Conservation (phyloP, 2,888 invertebrate species). For the Ommatoiulus sabulosus region DNA sequence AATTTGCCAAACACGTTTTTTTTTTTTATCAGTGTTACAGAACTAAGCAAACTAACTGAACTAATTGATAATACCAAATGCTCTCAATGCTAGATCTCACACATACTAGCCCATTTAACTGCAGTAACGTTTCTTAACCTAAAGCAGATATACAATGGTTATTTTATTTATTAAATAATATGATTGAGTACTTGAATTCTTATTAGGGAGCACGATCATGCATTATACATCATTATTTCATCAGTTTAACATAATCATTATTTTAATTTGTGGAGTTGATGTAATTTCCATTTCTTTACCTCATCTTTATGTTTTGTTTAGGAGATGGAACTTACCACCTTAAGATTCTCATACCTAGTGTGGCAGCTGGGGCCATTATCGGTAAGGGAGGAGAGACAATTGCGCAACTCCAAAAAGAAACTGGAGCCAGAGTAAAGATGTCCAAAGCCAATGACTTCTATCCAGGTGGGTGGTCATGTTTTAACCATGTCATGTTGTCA, state of each 20-base stretch:
- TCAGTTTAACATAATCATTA: background rate
- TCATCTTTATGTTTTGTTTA: slow-evolving; percentile 45
- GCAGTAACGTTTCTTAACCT: too few species aligned
- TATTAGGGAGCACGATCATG: background rate
- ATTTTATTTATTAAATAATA: background rate
- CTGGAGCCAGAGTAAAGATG: slow-evolving; percentile 98
- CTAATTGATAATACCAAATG: background rate
- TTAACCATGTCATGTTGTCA: background rate
- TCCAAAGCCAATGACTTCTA: slow-evolving; percentile 99
- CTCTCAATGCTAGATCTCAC: background rate
- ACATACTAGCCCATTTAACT: background rate
- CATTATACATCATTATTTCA: background rate
- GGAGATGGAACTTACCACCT: slow-evolving; percentile 90
- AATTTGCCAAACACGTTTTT: background rate
- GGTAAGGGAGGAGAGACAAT: slow-evolving; percentile 99
- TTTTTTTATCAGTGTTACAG: background rate
- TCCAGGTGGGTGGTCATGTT: slow-evolving; percentile 79
- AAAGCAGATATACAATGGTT: background rate
- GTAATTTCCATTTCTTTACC: background rate
- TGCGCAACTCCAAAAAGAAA: slow-evolving; percentile 97
- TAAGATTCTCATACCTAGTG: slow-evolving; percentile 95
- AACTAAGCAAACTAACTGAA: background rate
- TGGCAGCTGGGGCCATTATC: slow-evolving; percentile 98
- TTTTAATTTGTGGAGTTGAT: background rate
- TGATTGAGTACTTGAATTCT: background rate